Percentiles rank a stretch among this genome's conserved stretches.
Conservation (phyloP, 2,113 vertebrate species). For the Paramormyrops kingsleyae region DNA sequence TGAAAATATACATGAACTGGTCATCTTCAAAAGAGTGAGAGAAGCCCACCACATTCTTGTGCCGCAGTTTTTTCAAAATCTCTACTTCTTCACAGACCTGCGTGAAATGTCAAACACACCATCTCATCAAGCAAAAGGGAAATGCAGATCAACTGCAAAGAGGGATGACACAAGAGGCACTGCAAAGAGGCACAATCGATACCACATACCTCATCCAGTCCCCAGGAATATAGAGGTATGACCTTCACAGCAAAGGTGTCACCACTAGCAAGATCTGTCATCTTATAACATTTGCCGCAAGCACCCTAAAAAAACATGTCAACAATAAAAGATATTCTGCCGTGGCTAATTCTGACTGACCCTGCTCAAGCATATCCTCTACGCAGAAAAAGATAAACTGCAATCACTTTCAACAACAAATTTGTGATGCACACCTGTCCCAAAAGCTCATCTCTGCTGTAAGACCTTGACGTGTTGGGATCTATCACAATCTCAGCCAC, state of each 20-base stretch:
- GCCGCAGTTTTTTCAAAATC: neutral
- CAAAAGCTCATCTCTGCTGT: too few species aligned
- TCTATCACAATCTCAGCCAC: too few species aligned
- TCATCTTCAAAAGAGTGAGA: neutral
- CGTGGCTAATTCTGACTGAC: too few species aligned
- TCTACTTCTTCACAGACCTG: neutral
- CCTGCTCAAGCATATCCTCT: too few species aligned
- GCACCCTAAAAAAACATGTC: too few species aligned
- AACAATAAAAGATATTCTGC: too few species aligned
- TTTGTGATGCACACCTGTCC: too few species aligned
- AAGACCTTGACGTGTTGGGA: too few species aligned
- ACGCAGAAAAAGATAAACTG: too few species aligned
- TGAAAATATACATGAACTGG: too few species aligned
- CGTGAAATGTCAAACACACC: neutral
- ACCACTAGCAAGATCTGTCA: neutral
- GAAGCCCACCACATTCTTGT: neutral
- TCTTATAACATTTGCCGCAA: neutral
- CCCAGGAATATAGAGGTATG: neutral
- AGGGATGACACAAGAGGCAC: neutral
- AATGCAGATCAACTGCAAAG: neutral
- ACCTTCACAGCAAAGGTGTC: neutral
- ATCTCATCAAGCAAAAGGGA: neutral
- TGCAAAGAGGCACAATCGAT: neutral
- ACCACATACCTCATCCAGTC: neutral
- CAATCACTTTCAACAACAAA: too few species aligned